Evolutionary conservation across 2,113 vertebrate species (phyloP).

Genomic region (Camelus dromedarius): DNA sequence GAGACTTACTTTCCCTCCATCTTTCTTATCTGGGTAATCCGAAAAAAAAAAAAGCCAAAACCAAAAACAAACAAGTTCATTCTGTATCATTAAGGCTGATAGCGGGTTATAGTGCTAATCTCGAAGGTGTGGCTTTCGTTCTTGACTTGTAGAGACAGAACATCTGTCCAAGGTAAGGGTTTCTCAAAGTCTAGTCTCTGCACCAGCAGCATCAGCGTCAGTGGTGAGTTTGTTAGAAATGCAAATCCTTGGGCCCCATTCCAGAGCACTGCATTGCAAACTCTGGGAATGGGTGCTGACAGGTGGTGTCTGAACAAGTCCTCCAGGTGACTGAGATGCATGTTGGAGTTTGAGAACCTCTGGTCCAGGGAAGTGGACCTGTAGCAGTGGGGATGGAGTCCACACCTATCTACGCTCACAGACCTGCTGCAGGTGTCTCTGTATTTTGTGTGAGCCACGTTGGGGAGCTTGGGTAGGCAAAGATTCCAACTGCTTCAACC

Average conservation of each 20-base stretch:
- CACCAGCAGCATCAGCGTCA: not conserved
- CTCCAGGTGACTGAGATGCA: too few species aligned
- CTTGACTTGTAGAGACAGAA: not conserved
- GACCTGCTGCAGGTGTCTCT: not conserved
- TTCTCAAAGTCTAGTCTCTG: not conserved
- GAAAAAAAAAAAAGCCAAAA: not conserved
- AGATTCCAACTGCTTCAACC: not conserved
- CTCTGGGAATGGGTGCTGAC: not conserved
- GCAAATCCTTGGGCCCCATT: not conserved
- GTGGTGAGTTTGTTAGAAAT: not conserved
- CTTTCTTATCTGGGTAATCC: not conserved
- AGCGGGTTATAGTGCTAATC: not conserved
- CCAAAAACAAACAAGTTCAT: not conserved
- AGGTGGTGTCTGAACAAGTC: not conserved
- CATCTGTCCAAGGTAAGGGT: not conserved
- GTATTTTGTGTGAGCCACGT: not conserved
- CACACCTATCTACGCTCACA: not conserved
- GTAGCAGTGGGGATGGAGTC: rapidly evolving
- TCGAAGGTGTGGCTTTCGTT: not conserved
- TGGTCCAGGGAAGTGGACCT: not conserved
- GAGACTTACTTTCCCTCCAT: not conserved
- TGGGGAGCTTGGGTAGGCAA: not conserved
- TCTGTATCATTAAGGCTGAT: not conserved
- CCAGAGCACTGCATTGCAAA: not conserved
- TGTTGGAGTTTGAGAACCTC: not conserved